These are phyloP conservation scores for Harpagus bidentatus DNA, from an alignment of 2,113 vertebrate species.

Conservation along the genomic window DNA sequence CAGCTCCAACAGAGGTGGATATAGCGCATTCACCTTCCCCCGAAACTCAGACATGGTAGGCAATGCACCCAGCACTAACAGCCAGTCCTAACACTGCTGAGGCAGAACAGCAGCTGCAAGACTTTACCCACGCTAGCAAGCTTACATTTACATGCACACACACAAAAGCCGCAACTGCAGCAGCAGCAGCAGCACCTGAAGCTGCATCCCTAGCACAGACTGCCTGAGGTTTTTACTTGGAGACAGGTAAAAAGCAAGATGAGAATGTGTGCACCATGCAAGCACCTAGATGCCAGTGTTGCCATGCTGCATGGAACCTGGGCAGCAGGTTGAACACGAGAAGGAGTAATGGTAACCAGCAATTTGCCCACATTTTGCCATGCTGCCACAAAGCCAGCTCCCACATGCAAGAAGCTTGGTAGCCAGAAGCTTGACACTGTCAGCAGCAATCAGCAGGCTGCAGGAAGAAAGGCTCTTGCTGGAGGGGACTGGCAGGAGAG, in stretches of 20 bases:
- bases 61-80: neutral
- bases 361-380: neutral
- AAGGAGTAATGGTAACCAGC: neutral
- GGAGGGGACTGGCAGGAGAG: neutral
- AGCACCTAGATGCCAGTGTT: neutral
- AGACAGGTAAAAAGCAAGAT: neutral
- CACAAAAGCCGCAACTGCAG: neutral
- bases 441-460: neutral
- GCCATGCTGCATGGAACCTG: accelerated
- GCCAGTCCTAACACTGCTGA: neutral
- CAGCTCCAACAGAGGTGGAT: neutral
- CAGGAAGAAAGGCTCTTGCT: neutral
- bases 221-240: neutral
- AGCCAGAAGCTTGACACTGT: neutral
- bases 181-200: neutral
- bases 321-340: neutral
- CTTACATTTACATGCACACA: neutral
- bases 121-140: neutral
- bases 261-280: neutral
- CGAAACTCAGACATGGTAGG: neutral
- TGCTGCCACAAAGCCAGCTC: neutral
- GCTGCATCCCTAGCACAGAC: neutral
- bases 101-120: neutral
- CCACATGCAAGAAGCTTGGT: accelerated
- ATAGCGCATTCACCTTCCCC: neutral